Conservation (phyloP, 2,888 invertebrate species). For the Polyommatus iphigenia region DNA sequence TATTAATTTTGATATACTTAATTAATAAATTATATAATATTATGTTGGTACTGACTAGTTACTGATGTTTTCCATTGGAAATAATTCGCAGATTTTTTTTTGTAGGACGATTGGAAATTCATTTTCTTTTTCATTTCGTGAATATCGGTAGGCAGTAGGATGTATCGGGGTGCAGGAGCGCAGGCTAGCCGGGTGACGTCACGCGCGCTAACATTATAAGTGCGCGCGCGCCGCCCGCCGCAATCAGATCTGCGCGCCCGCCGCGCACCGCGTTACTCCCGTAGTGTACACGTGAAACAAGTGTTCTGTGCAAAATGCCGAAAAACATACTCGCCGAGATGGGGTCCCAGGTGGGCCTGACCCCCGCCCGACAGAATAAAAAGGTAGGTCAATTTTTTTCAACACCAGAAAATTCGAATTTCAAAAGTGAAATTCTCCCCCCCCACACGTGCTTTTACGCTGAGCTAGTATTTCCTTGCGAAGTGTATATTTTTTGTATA, state of each 20-base stretch:
- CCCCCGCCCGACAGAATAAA: constrained; percentile 63
- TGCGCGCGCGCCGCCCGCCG: constrained; percentile 52
- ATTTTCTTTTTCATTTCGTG: not conserved
- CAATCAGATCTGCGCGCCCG: constrained; percentile 59
- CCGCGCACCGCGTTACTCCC: constrained; percentile 61
- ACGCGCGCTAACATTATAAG: constrained; percentile 54
- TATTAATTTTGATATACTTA: too few species aligned
- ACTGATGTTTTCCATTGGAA: too few species aligned
- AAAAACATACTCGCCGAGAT: constrained; percentile 73
- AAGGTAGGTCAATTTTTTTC: constrained; percentile 54
- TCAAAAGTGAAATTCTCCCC: not conserved
- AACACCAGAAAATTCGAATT: not conserved
- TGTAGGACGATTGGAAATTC: too few species aligned
- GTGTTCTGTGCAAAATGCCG: constrained; percentile 60
- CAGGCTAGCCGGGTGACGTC: constrained; percentile 52
- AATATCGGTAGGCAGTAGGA: constrained; percentile 13
- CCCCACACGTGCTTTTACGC: constrained; percentile 29
- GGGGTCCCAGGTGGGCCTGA: constrained; percentile 76
- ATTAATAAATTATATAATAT: too few species aligned
- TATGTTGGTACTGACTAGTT: too few species aligned
- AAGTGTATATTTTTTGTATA: constrained; percentile 11
- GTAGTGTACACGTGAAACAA: constrained; percentile 45
- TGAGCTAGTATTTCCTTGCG: constrained; percentile 16
- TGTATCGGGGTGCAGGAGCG: constrained; percentile 37
- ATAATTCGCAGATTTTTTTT: too few species aligned